A percentile compares a stretch with the other conserved stretches of the same genome.
Conservation (phyloP, 2,888 invertebrate genomes). For the Pseudoips prasinana region DNA sequence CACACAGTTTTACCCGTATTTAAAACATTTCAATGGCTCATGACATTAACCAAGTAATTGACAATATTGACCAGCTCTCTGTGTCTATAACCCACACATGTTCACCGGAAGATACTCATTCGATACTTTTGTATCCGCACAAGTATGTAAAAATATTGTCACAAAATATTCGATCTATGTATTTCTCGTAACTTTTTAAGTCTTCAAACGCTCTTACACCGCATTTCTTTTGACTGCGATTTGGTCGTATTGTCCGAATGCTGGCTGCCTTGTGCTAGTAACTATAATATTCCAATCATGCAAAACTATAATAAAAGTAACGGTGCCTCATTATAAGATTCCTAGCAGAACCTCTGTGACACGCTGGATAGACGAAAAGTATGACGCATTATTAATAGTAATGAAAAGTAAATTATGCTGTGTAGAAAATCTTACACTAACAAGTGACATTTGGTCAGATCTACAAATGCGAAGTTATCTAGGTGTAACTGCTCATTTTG, state of each 20-base stretch:
- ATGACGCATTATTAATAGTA: slow-evolving; percentile 31
- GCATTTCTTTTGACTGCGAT: neutral
- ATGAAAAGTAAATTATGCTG: slow-evolving; percentile 32
- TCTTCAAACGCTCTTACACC: neutral
- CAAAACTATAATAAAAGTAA: slow-evolving; percentile 30
- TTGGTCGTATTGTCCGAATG: neutral
- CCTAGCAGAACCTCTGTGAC: slow-evolving; percentile 36
- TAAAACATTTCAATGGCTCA: neutral
- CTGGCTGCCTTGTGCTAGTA: neutral
- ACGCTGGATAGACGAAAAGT: slow-evolving; percentile 40
- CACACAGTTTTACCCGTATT: too few relatives aligned
- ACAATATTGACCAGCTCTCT: slow-evolving; percentile 1
- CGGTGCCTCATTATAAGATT: slow-evolving; percentile 38
- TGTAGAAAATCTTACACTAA: slow-evolving; percentile 36
- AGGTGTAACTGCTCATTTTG: slow-evolving; percentile 45
- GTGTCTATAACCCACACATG: neutral
- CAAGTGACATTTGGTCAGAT: slow-evolving; percentile 44
- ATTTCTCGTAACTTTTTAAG: neutral
- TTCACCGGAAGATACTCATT: neutral
- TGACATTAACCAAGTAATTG: neutral
- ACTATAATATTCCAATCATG: neutral
- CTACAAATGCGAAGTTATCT: slow-evolving; percentile 38
- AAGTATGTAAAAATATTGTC: neutral
- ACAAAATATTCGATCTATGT: neutral
- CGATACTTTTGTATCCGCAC: neutral